Evolutionary conservation across 2,797 vertebrate species (phyloP).

Genomic region (Macroramphosus scolopax): DNA sequence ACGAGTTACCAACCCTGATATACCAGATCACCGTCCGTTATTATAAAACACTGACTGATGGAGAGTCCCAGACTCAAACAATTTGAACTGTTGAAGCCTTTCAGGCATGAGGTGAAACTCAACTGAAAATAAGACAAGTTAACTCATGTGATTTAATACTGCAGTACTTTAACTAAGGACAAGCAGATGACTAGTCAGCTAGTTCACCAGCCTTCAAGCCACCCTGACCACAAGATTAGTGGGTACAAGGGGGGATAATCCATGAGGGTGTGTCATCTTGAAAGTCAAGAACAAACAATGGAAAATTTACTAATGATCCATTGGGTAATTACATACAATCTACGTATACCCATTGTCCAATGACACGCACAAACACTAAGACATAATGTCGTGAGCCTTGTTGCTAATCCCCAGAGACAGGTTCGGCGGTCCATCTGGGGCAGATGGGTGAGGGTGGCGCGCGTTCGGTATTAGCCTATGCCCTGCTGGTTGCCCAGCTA

Average conservation of each 20-base stretch:
- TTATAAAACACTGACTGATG: too few relatives aligned
- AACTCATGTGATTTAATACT: too few relatives aligned
- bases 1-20: too few relatives aligned
- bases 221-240: conserved; percentile 33
- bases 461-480: conserved; percentile 60
- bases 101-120: too few relatives aligned
- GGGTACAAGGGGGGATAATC: conserved; percentile 52
- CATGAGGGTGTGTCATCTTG: conserved; percentile 64
- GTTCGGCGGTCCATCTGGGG: conserved; percentile 51
- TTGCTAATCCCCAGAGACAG: conserved; percentile 62
- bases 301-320: conserved; percentile 63
- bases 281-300: conserved; percentile 70
- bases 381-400: conserved; percentile 49
- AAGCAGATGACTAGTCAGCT: not conserved
- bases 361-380: conserved; percentile 23
- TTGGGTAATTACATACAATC: conserved; percentile 58
- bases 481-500: conserved; percentile 48
- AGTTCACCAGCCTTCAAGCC: not conserved
- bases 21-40: too few relatives aligned
- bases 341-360: conserved; percentile 20
- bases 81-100: too few relatives aligned
- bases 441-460: conserved; percentile 71
- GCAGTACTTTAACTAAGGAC: not conserved
- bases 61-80: too few relatives aligned
- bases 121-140: too few relatives aligned